Evolutionary conservation across 2,888 invertebrate genomes (phyloP).

Genomic region (Drosophila kambysellisi): DNA sequence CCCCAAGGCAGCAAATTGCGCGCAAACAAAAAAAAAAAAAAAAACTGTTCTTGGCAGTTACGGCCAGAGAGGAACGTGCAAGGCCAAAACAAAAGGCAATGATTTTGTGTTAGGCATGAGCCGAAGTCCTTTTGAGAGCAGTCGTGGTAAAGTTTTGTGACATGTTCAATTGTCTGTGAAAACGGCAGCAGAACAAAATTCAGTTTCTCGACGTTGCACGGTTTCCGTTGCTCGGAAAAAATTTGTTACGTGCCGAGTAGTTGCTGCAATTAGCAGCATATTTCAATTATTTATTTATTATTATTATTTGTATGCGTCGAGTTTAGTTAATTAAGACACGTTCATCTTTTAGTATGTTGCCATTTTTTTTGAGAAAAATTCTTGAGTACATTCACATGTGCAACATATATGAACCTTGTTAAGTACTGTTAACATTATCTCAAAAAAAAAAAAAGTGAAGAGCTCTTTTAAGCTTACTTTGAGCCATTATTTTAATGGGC

Average conservation of each 20-base stretch:
- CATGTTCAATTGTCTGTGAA: slow-evolving; percentile 70
- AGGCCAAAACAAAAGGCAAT: slow-evolving; percentile 27
- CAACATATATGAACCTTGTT: neutral
- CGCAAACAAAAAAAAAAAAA: slow-evolving; percentile 33
- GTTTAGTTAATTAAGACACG: neutral
- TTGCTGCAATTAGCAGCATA: slow-evolving; percentile 48
- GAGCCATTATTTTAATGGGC: neutral
- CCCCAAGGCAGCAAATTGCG: slow-evolving; percentile 41
- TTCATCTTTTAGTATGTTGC: neutral
- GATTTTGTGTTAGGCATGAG: neutral
- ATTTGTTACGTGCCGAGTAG: slow-evolving; percentile 35
- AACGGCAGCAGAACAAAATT: slow-evolving; percentile 29
- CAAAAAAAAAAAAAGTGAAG: neutral
- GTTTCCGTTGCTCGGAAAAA: slow-evolving; percentile 5
- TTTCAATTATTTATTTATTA: slow-evolving; percentile 50
- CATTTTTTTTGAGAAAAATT: neutral
- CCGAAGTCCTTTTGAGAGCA: slow-evolving; percentile 25
- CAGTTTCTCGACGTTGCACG: slow-evolving; percentile 1
- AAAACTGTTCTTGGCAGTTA: slow-evolving; percentile 11
- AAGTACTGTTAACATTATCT: neutral
- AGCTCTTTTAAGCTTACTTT: neutral
- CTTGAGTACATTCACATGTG: neutral
- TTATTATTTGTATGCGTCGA: neutral
- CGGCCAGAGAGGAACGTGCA: slow-evolving; percentile 8
- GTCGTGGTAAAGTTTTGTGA: slow-evolving; percentile 46